These are phyloP conservation scores for Drepana arcuata DNA, from an alignment of 1,140 invertebrate genomes.

Conservation along the genomic window DNA sequence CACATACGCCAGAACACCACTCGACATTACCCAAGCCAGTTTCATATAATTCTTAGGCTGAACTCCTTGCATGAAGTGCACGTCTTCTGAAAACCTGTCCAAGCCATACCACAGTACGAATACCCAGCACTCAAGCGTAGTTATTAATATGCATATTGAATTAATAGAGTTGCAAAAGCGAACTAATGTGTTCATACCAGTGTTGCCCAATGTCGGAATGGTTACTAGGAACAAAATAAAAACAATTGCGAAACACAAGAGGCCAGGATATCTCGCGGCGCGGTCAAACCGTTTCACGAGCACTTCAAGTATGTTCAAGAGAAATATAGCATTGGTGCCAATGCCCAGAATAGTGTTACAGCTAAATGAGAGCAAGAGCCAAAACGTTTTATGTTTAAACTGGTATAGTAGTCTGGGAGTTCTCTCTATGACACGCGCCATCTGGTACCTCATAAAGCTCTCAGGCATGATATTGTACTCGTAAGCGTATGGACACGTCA, in stretches of 20 bases:
- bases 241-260: constrained; percentile 20
- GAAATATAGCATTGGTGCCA: constrained; percentile 21
- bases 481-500: constrained; percentile 44
- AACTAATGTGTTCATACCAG: constrained; percentile 18
- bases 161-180: constrained; percentile 4
- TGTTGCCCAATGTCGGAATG: constrained; percentile 31
- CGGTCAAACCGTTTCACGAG: constrained; percentile 14
- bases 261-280: constrained; percentile 34
- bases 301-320: constrained; percentile 31
- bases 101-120: constrained; percentile 47
- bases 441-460: constrained; percentile 16
- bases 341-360: constrained; percentile 24
- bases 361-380: constrained; percentile 30
- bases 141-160: constrained; percentile 23
- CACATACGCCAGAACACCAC: constrained; percentile 23
- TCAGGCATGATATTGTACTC: constrained; percentile 19
- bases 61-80: constrained; percentile 57
- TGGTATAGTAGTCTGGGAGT: constrained; percentile 34
- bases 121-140: constrained; percentile 28
- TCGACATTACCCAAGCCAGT: constrained; percentile 26
- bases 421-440: constrained; percentile 39
- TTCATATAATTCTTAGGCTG: constrained; percentile 40
- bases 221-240: constrained; percentile 32
- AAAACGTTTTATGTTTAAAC: constrained; percentile 29
- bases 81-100: constrained; percentile 45